Evolutionary conservation across 1,140 invertebrate species (phyloP), one percentile per base, ranked within the genome.

Genomic region (Apis florea): DNA sequence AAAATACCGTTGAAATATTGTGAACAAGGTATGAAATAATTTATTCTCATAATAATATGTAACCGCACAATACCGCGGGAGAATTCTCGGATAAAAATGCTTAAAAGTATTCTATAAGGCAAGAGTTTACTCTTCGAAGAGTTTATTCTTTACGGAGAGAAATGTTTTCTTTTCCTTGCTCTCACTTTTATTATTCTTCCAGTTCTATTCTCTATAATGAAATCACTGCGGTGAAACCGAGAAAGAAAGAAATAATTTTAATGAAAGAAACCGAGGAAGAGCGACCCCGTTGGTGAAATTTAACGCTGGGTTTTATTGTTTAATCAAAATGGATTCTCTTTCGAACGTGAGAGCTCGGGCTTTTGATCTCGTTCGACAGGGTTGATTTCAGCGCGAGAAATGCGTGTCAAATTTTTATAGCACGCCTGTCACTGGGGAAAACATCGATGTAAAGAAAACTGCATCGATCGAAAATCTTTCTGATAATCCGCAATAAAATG

Each of bases 261-360:
- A 13, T 13, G 24, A 26, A 61, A 49, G 17, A 19, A 26, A 21
- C 10, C 1, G 26, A 6, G 6, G 10, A 61, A 6, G 40, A 53
- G 47, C 19, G 61, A 24, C 47, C 53, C 15, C 11, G 13, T 8
- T 40, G 24, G 51, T 64, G 15, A 54, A 83, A 71, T 70, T 76
- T 71, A 31, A 47, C 24, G 4, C 21, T 2, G 59, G 54, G 49
- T 26, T 61, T 70, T 58, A 84, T 84, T 69, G 24, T 80, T 31
- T 58, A 67, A 64, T 75, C 21, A n/a, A 40, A 67, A 24, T 13
- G 51, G 58, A 59, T 19, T 47, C 61, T 13, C 15, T 56, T 68
- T 68, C 8, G 13, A 49, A 54, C 51, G 15, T 24, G 24, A 71
- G 53, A 40, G n/a, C 13, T 15, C 12, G n/a, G 2, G 19, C 49